Evolutionary conservation across 2,888 invertebrate genomes (phyloP), one percentile per base, ranked within the genome.

Genomic region (Parnassius mnemosyne): DNA sequence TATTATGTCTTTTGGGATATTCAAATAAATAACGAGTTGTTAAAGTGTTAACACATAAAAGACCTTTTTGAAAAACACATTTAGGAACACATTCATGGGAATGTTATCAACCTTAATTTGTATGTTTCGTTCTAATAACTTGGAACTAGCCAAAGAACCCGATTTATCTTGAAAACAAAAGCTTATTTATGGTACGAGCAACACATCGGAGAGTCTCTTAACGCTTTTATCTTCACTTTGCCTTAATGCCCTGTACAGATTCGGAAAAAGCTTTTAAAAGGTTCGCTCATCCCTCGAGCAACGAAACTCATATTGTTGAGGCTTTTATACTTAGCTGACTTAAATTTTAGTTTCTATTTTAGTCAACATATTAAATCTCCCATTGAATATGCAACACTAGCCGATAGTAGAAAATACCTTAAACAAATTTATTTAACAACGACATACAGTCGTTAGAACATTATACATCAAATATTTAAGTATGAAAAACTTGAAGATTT

Each of bases 181-280:
- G 81, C 83, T 80, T 83, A 85, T 86, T 85, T 86, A 85, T 83
- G 81, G 86, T 73, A 76, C 70, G 75, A 13, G 75, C 82, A 78
- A 82, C 81, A 79, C 81, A 81, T 84, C 79, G 68, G 71, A 78
- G 71, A 78, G 80, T 83, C 81, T 81, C 80, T 82, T 80, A 79
- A 81, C 71, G 73, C 71, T 79, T 84, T 87, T 86, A 88, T 88
- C 88, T 84, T 71, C 76, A 77, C 79, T 78, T 77, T 72, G 77
- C 74, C 80, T 85, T 87, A 86, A 87, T 86, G 85, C 78, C 73
- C 76, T 75, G 77, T 74, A 74, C 76, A 76, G 78, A 78, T 78
- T 79, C 76, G 79, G 83, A 80, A 84, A 61, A 83, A 81, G 84
- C 86, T 88, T 88, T 87, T 87, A 87, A 87, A 83, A 84, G 81